A percentile compares a stretch with the other conserved stretches of the same genome.
These are phyloP conservation scores for Anguilla megastoma DNA, from an alignment of 2,797 vertebrate genomes.

Conservation along the genomic window DNA sequence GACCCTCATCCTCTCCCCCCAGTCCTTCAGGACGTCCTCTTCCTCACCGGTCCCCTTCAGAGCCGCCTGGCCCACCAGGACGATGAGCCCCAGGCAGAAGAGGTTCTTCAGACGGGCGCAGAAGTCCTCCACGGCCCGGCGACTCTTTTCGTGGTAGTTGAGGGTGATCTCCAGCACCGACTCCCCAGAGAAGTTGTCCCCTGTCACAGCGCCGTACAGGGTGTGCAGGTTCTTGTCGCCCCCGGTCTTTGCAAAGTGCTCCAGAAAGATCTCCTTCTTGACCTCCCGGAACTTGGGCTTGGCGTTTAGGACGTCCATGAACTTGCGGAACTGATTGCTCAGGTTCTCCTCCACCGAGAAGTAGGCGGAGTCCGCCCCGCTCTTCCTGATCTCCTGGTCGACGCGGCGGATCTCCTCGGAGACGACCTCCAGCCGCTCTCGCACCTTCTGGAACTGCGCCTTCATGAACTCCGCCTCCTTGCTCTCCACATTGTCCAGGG, in stretches of 20 bases:
- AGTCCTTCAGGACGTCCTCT: slow-evolving; percentile 35
- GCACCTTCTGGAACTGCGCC: slow-evolving; percentile 78
- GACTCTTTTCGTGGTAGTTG: slow-evolving; percentile 40
- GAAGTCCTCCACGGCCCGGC: slow-evolving; percentile 38
- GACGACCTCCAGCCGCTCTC: slow-evolving; percentile 69
- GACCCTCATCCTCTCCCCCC: slow-evolving; percentile 32
- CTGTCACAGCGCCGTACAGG: slow-evolving; percentile 58
- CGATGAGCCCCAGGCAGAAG: slow-evolving; percentile 66
- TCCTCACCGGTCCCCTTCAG: slow-evolving; percentile 60
- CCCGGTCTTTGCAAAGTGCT: slow-evolving; percentile 66
- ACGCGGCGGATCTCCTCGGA: slow-evolving; percentile 72
- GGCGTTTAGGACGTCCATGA: slow-evolving; percentile 44
- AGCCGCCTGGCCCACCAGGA: slow-evolving; percentile 69
- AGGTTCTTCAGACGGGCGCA: slow-evolving; percentile 43
- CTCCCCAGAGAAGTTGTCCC: slow-evolving; percentile 68
- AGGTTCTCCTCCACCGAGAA: slow-evolving; percentile 78
- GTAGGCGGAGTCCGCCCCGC: slow-evolving; percentile 65
- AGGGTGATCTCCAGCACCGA: slow-evolving; percentile 57
- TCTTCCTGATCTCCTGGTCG: slow-evolving; percentile 76
- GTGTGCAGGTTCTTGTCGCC: slow-evolving; percentile 44
- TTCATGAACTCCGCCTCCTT: slow-evolving; percentile 76
- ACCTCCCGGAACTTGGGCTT: slow-evolving; percentile 59
- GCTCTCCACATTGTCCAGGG: slow-evolving; percentile 77
- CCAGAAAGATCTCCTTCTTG: slow-evolving; percentile 74
- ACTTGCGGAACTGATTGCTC: slow-evolving; percentile 51